Evolutionary conservation across 1,140 invertebrate species (phyloP), one percentile per base, ranked within the genome.

Genomic region (Trichonephila inaurata): DNA sequence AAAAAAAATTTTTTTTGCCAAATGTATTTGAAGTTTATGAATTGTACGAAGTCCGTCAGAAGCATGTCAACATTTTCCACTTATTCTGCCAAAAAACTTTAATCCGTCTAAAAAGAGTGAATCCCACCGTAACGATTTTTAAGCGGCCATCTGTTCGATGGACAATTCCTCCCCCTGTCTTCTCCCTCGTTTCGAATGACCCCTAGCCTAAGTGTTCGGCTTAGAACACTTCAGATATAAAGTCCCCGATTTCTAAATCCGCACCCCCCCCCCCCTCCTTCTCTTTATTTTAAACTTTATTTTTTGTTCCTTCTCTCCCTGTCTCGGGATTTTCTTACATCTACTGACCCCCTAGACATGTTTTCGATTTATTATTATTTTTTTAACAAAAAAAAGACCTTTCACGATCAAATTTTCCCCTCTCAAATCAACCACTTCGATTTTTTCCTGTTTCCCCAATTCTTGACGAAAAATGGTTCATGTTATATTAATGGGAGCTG

Each of bases 241-340:
- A 83, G 44, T 24, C 51, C 66, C 88, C 88, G 19, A 40, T 58
- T 66, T 40, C 62, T 88, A 66, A 89, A 77, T 89, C 66, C 28
- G 61, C 77, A 58, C 72, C 64, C 33, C 62, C 44, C 88, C 72
- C 64, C 33, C 62, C 44, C 88, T 28, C 86, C 33, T 4, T 40
- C 33, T 4, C 33, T 61, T 87, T 87, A 87, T 87, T 87, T 87
- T 87, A 87, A 87, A 61, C 28, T 87, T 69, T 69, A 24, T 69
- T 69, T 69, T 19, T 64, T 24, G 10, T 69, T 69, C n/a, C 1
- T 4, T 69, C 7, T 0, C 66, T 12, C 66, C 66, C 66, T 8
- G 10, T 12, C 66, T 24, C n/a, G 10, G 1, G 66, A 51, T 69
- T 69, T 40, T 28, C 16, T 19, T 77, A 40, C 33, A 40, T 33